A percentile compares a stretch with the other conserved stretches of the same genome.
phyloP scores from a whole-genome alignment of 2,113 vertebrate species.

The Hippocampus zosterae region DNA sequence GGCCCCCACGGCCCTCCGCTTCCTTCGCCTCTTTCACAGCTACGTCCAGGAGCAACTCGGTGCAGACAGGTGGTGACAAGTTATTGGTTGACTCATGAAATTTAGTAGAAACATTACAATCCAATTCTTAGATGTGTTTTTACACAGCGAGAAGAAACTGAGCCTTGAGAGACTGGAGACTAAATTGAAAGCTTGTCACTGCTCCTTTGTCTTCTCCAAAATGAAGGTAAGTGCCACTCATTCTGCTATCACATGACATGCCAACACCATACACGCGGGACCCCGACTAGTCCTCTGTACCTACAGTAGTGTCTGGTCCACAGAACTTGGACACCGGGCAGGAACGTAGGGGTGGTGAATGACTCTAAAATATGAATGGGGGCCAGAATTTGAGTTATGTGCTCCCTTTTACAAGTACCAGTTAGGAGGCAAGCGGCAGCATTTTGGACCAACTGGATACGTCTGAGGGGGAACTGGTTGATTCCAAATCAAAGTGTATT shows the following conservation, averaged over 20 bases:
- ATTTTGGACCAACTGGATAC: too few species aligned
- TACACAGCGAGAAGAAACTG: constrained; percentile 77
- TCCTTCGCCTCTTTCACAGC: constrained; percentile 83
- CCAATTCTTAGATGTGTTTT: constrained; percentile 7
- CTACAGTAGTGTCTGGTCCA: too few species aligned
- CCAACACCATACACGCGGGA: too few species aligned
- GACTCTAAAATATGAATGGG: too few species aligned
- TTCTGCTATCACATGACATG: background rate
- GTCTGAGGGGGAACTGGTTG: too few species aligned
- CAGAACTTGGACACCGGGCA: too few species aligned
- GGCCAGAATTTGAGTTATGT: too few species aligned
- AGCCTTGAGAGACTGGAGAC: constrained; percentile 89
- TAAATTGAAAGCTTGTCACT: constrained; percentile 92
- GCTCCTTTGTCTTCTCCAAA: constrained; percentile 89
- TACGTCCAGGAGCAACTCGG: constrained; percentile 76
- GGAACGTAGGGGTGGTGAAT: too few species aligned
- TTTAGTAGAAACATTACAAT: background rate
- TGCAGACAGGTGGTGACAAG: constrained; percentile 78
- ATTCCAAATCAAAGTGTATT: too few species aligned
- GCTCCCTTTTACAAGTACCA: too few species aligned
- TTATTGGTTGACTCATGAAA: constrained; percentile 16
- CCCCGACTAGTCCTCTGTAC: too few species aligned
- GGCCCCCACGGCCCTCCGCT: constrained; percentile 84
- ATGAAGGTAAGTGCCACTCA: constrained; percentile 84
- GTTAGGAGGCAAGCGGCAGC: too few species aligned